phyloP scores from a whole-genome alignment of 2,797 vertebrate species.

The Anabacerthia variegaticeps region DNA sequence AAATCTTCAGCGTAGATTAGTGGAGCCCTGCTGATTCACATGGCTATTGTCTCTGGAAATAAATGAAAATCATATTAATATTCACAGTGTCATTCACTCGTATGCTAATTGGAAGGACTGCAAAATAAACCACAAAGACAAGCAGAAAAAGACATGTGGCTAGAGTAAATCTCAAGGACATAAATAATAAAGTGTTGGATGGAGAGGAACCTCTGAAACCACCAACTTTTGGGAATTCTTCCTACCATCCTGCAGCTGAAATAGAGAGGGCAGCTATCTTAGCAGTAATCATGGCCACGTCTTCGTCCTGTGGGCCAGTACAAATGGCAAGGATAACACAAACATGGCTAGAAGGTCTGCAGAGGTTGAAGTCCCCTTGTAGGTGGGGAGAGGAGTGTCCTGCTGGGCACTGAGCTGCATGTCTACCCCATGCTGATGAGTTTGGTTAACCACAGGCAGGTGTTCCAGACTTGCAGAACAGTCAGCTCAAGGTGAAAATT shows the following conservation, averaged over 20 bases:
- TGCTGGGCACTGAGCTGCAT: not conserved
- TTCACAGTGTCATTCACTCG: not conserved
- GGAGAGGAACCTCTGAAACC: not conserved
- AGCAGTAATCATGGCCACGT: not conserved
- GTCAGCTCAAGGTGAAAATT: not conserved
- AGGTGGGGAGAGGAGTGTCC: not conserved
- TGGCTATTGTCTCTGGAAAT: slow-evolving; percentile 18
- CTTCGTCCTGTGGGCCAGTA: rapidly evolving
- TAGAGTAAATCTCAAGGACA: not conserved
- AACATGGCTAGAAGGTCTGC: not conserved
- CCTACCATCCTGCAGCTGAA: not conserved
- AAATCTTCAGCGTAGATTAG: not conserved
- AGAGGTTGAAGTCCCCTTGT: not conserved
- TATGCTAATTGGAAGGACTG: not conserved
- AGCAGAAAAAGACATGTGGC: not conserved
- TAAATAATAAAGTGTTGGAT: not conserved
- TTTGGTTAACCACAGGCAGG: rapidly evolving
- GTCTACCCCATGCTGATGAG: rapidly evolving
- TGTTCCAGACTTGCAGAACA: not conserved
- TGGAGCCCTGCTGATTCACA: slow-evolving; percentile 28
- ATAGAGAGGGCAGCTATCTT: not conserved
- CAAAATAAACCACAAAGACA: slow-evolving; percentile 1
- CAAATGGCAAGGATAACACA: not conserved
- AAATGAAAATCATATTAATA: slow-evolving; percentile 46
- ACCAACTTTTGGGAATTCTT: not conserved